phyloP scores from a whole-genome alignment of 1,140 invertebrate species.

The Papilio dardanus region DNA sequence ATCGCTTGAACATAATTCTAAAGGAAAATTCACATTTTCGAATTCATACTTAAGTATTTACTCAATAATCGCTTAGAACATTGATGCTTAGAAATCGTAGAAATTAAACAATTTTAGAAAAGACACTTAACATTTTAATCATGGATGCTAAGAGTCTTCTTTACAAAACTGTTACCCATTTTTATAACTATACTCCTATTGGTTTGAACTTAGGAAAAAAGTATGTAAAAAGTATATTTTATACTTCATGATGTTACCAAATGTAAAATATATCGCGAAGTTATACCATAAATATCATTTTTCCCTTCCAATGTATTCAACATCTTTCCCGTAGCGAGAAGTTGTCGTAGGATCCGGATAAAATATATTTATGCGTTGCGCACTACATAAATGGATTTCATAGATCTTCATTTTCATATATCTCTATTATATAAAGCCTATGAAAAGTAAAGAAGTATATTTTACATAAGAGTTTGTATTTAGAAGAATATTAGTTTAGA shows the following conservation, averaged over 20 bases:
- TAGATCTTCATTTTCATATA: slow-evolving; percentile 10
- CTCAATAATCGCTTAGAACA: too few relatives aligned
- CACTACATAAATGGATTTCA: not conserved
- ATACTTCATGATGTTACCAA: not conserved
- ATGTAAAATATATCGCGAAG: slow-evolving; percentile 9
- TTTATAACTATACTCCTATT: too few relatives aligned
- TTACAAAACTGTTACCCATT: too few relatives aligned
- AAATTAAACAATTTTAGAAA: not conserved
- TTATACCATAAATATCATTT: slow-evolving; percentile 4
- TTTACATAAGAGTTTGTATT: not conserved
- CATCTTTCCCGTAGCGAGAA: not conserved
- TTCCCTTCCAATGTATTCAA: not conserved
- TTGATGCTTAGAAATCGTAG: not conserved
- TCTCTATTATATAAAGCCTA: not conserved
- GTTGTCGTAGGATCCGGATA: slow-evolving; percentile 12
- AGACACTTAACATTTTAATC: too few relatives aligned
- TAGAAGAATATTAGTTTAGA: not conserved
- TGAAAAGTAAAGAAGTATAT: not conserved
- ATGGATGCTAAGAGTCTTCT: too few relatives aligned
- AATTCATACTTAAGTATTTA: too few relatives aligned
- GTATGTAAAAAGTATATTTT: not conserved
- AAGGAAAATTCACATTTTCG: not conserved
- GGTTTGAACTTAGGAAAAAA: not conserved
- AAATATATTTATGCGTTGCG: slow-evolving; percentile 21
- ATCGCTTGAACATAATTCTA: not conserved